phyloP scores from a whole-genome alignment of 2,797 vertebrate species.

The Esox masquinongy region DNA sequence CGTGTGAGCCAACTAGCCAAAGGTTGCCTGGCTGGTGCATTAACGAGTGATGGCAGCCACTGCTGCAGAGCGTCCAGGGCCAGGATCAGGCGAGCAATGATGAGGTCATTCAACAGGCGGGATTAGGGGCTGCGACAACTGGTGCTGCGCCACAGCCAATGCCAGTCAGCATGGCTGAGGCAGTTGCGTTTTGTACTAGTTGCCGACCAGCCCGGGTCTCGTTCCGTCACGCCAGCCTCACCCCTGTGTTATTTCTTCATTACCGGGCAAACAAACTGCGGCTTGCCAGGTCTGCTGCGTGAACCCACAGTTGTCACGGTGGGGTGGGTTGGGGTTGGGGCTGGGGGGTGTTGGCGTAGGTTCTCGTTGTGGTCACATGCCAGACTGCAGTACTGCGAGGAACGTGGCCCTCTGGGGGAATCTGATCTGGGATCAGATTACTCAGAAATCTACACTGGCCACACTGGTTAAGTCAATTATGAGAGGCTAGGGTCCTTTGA shows the following conservation, averaged over 20 bases:
- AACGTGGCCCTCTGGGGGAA: constrained; percentile 46
- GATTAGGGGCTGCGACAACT: constrained; percentile 73
- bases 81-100: constrained; percentile 42
- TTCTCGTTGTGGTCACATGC: constrained; percentile 51
- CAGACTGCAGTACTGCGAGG: constrained; percentile 4
- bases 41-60: constrained; percentile 50
- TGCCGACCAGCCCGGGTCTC: constrained; percentile 14
- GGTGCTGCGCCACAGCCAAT: constrained; percentile 53
- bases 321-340: constrained; percentile 17
- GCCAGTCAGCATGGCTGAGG: constrained; percentile 50
- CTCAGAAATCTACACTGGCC: constrained; percentile 53
- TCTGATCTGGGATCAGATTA: constrained; percentile 59
- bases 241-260: constrained; percentile 70
- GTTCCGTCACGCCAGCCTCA: constrained; percentile 48
- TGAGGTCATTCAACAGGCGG: constrained; percentile 70
- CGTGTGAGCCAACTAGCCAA: constrained; percentile 14
- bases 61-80: constrained; percentile 34
- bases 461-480: constrained; percentile 75
- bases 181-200: constrained; percentile 54
- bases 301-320: constrained; percentile 68
- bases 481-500: constrained; percentile 61
- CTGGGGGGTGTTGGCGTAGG: constrained; percentile 5
- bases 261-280: constrained; percentile 38
- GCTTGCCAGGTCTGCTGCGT: constrained; percentile 55
- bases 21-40: constrained; percentile 36